These are phyloP conservation scores for Acestrorhynchus altus DNA, from an alignment of 2,797 vertebrate species.

Conservation along the genomic window DNA sequence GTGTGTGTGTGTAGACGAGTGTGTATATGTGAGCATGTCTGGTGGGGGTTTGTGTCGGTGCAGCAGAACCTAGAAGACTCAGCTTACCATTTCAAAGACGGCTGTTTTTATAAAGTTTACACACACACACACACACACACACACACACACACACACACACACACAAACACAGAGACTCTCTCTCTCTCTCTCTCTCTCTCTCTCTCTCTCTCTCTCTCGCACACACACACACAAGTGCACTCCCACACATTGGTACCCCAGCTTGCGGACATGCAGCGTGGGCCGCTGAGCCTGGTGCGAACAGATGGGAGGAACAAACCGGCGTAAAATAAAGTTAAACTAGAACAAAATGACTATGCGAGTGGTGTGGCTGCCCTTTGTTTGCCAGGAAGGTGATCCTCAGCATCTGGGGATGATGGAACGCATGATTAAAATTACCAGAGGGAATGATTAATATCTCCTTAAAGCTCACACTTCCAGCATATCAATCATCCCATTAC, in stretches of 20 bases:
- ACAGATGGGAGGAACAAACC: conserved; percentile 86
- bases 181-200: too few species aligned
- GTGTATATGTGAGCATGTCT: conserved; percentile 61
- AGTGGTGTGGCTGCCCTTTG: conserved; percentile 93
- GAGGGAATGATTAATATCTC: conserved; percentile 99
- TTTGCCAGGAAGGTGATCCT: conserved; percentile 98
- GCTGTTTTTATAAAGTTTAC: conserved; percentile 81
- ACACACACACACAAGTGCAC: conserved; percentile 65
- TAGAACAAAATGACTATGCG: conserved; percentile 92
- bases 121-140: conserved; percentile 52
- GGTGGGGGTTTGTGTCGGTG: conserved; percentile 74
- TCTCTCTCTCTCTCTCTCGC: too few species aligned
- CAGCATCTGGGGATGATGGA: conserved; percentile 99
- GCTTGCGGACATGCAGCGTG: conserved; percentile 81
- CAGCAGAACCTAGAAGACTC: conserved; percentile 81
- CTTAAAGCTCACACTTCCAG: conserved; percentile 99
- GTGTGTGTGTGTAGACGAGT: conserved; percentile 42
- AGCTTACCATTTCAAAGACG: conserved; percentile 83
- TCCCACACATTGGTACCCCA: conserved; percentile 81
- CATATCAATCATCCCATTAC: conserved; percentile 99
- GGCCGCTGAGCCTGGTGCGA: conserved; percentile 80
- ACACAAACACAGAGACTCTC: too few species aligned
- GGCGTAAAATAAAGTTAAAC: conserved; percentile 87
- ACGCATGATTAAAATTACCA: conserved; percentile 99
- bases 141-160: conserved; percentile 23